Evolutionary conservation across 2,797 vertebrate species (phyloP).

Genomic region (Leptoclinus maculatus): DNA sequence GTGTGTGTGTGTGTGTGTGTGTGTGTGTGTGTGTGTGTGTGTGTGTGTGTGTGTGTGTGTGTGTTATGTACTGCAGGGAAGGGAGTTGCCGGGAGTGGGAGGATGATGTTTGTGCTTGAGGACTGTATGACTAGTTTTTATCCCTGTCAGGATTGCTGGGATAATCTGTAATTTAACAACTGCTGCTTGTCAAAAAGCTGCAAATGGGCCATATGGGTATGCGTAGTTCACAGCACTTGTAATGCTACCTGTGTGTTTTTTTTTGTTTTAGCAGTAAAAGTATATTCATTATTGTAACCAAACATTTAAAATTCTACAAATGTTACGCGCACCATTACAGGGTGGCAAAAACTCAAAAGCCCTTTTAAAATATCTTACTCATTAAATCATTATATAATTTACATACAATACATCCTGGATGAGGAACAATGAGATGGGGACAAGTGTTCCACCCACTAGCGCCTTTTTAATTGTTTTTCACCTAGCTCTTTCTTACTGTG

Average conservation of each 20-base stretch:
- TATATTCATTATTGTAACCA: not conserved
- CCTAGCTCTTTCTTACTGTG: constrained; percentile 35
- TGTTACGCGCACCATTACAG: not conserved
- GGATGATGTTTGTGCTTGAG: constrained; percentile 46
- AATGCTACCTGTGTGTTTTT: constrained; percentile 22
- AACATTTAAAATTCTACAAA: constrained; percentile 21
- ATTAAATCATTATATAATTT: constrained; percentile 30
- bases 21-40: constrained; percentile 20
- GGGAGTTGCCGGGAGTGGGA: constrained; percentile 41
- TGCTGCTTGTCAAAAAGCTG: constrained; percentile 51
- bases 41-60: not conserved
- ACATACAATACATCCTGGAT: constrained; percentile 14
- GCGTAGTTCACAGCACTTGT: constrained; percentile 23
- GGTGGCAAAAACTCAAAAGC: constrained; percentile 18
- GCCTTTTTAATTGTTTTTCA: constrained; percentile 67
- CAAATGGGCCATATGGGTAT: constrained; percentile 45
- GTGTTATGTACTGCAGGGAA: constrained; percentile 33
- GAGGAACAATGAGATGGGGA: constrained; percentile 42
- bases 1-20: constrained; percentile 1
- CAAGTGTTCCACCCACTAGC: constrained; percentile 56
- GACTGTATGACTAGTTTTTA: constrained; percentile 57
- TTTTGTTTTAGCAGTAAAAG: constrained; percentile 7
- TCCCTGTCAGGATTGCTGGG: constrained; percentile 57
- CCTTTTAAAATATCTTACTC: constrained; percentile 25
- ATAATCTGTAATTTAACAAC: constrained; percentile 74